Conservation (phyloP, 1,140 invertebrate genomes). For the Paraescarpia echinospica region DNA sequence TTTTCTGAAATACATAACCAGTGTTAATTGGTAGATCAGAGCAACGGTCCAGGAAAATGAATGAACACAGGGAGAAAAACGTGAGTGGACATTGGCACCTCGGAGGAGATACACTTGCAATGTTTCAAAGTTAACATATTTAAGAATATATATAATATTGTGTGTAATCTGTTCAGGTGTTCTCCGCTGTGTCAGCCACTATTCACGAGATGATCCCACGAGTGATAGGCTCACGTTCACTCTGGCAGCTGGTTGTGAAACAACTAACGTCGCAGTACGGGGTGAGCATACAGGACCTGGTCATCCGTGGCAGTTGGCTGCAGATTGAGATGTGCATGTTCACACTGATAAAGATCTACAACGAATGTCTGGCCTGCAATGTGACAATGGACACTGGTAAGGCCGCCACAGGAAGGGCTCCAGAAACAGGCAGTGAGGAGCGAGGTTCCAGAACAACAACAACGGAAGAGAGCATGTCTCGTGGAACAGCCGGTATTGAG, state of each 20-base stretch:
- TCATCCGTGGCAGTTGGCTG: background rate
- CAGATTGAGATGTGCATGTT: background rate
- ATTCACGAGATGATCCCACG: background rate
- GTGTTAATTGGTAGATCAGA: too few species aligned
- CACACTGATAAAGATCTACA: background rate
- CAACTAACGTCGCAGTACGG: background rate
- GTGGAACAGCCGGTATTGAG: background rate
- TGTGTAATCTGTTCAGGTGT: background rate
- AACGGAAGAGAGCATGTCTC: background rate
- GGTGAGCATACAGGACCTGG: background rate
- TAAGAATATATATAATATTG: background rate
- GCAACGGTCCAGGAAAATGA: too few species aligned
- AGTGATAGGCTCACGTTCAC: background rate
- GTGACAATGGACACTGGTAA: background rate
- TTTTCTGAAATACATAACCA: too few species aligned
- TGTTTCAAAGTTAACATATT: too few species aligned
- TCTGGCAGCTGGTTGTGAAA: background rate
- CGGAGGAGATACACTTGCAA: too few species aligned
- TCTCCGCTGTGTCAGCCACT: background rate
- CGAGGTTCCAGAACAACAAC: background rate
- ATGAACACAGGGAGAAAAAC: too few species aligned
- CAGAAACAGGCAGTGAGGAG: background rate
- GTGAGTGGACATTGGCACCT: too few species aligned
- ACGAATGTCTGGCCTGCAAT: background rate
- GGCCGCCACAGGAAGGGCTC: background rate